phyloP scores from a whole-genome alignment of 2,888 invertebrate genomes.

The Phortica magna region DNA sequence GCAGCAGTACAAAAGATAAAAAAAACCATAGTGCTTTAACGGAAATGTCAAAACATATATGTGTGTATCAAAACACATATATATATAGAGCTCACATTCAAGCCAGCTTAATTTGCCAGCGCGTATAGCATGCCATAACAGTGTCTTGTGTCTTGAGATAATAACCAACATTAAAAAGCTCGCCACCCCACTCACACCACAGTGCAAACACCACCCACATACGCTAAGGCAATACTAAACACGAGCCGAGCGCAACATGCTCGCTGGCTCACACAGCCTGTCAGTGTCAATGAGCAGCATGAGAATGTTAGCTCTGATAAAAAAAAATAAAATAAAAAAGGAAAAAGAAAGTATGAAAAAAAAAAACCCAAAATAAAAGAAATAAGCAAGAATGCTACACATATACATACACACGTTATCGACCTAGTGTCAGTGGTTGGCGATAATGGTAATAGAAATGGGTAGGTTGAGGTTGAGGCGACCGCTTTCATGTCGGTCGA shows the following conservation, averaged over 20 bases:
- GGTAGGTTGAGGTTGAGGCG: no score
- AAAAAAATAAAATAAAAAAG: neutral
- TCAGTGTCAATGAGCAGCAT: constrained; percentile 11
- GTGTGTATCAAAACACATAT: no score
- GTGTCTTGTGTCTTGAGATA: no score
- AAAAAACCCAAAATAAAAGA: neutral
- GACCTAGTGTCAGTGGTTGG: neutral
- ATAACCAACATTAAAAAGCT: no score
- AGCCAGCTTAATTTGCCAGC: no score
- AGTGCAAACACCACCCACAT: neutral
- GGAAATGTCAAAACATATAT: no score
- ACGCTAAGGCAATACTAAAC: neutral
- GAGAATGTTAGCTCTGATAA: constrained; percentile 9
- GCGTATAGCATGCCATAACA: no score
- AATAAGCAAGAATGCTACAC: neutral
- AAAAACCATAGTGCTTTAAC: no score
- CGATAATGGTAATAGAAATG: neutral
- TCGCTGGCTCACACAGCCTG: neutral
- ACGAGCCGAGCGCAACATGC: neutral
- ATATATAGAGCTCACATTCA: no score
- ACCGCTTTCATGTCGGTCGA: no score
- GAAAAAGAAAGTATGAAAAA: neutral
- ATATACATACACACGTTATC: neutral
- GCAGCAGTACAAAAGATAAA: no score
- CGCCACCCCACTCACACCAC: no score